Conservation (phyloP, 2,113 vertebrate genomes). For the Pedetes capensis region DNA sequence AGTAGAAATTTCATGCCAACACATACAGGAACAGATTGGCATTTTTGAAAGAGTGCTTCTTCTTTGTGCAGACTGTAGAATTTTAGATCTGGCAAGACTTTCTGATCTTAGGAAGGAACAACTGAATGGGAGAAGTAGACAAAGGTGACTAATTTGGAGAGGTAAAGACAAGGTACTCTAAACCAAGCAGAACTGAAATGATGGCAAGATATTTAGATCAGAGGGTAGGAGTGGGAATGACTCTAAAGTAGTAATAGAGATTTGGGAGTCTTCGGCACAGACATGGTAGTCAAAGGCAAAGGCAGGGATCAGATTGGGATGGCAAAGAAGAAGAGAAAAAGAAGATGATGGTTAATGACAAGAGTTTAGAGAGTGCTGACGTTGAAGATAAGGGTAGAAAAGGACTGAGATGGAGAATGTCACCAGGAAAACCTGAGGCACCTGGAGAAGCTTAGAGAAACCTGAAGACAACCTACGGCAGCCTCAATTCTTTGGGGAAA, state of each 20-base stretch:
- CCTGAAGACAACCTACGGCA: too few species aligned
- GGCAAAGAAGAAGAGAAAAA: neutral
- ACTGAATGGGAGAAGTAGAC: neutral
- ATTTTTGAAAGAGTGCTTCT: neutral
- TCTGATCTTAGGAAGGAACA: neutral
- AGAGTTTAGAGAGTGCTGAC: neutral
- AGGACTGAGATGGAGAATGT: neutral
- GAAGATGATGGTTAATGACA: neutral
- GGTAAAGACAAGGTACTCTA: too few species aligned
- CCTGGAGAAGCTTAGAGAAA: too few species aligned
- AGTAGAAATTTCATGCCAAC: neutral
- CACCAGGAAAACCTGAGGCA: too few species aligned
- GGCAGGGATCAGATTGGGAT: neutral
- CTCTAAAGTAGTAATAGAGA: neutral
- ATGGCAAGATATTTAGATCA: neutral
- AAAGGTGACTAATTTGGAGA: neutral
- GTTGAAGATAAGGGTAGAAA: neutral
- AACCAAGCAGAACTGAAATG: neutral
- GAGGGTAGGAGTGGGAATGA: fast-evolving
- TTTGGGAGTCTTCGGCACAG: neutral
- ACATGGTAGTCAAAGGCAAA: neutral
- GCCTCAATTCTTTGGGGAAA: too few species aligned
- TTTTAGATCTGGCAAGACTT: neutral
- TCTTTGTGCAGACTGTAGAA: neutral
- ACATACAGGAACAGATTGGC: neutral